Base-by-base conservation (phyloP, 2,888 invertebrate genomes). In the Lasioglossum villosulum region DNA sequence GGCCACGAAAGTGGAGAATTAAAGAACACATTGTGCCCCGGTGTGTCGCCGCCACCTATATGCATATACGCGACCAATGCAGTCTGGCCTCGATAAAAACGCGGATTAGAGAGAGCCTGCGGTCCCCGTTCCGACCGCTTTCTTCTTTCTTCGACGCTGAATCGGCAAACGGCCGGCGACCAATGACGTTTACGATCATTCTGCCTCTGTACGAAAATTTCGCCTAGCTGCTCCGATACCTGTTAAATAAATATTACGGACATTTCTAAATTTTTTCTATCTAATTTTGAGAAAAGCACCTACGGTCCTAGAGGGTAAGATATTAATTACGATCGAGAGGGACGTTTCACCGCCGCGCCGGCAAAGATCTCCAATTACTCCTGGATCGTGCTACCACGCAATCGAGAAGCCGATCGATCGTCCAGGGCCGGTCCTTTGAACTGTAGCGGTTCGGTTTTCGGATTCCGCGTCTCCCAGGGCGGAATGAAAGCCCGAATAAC, bases 1-100 rank as follows among this genome's bases (percentile, higher is more conserved):
- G 86, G 86, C 87, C 87, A 91, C 91, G 92, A 91, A 88, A 89
- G 86, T 86, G 89, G 88, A 88, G 93, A 93, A 91, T 93, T 92
- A 93, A 93, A 91, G 92, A 88, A 89, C 90, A 92, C 90, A 93
- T 93, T 93, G 91, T 90, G 90, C 34, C 84, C 42, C 70, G 75
- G 76, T 79, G 86, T 86, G 81, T 80, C 82, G 78, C 82, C 77
- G 68, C 68, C 68, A 66, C 52, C 42, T 77, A 52, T 81, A 59
- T 14, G 27, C 59, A 27, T 59, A 39, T 45, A 63, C 68, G 52
- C 39, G 19, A 37, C 30, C 45, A 63, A 66, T 30, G 73, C 70
- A 48, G 34, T n/a, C 71, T 79, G 70, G 77, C 48, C 83, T 84
- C 92, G 88, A 92, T 92, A 92, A 92, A 92, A 92, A 92, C 89